Evolutionary conservation across 2,797 vertebrate species (phyloP).

Genomic region (Euphonia xanthogaster): DNA sequence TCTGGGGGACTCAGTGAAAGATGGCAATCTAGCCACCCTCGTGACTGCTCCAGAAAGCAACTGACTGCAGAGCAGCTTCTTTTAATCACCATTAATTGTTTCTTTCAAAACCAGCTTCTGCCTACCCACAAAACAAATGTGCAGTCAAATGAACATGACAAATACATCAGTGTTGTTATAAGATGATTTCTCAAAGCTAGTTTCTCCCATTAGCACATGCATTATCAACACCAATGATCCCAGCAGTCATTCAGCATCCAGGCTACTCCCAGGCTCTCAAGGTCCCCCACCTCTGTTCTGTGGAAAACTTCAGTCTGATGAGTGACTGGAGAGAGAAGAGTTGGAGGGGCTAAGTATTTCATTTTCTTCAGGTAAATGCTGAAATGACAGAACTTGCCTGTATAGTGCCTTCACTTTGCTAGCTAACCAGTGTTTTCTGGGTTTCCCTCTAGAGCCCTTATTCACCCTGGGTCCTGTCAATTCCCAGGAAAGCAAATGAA

Average conservation of each 20-base stretch:
- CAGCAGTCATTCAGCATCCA: background rate
- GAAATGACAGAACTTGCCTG: background rate
- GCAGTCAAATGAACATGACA: background rate
- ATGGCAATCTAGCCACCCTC: background rate
- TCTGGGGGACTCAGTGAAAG: background rate
- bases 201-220: background rate
- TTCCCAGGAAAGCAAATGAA: background rate
- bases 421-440: background rate
- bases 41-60: background rate
- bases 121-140: background rate
- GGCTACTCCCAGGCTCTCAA: background rate
- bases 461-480: background rate
- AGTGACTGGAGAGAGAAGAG: background rate
- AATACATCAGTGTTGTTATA: background rate
- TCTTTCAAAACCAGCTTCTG: conserved; percentile 1
- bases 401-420: background rate
- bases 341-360: background rate
- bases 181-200: background rate
- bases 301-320: background rate
- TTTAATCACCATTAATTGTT: background rate
- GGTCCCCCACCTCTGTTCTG: background rate
- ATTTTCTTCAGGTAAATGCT: background rate
- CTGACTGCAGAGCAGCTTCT: background rate
- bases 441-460: background rate
- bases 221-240: background rate